A percentile compares a stretch with the other conserved stretches of the same genome.
Conservation (phyloP, 2,113 vertebrate genomes). For the Corythornis cristatus region DNA sequence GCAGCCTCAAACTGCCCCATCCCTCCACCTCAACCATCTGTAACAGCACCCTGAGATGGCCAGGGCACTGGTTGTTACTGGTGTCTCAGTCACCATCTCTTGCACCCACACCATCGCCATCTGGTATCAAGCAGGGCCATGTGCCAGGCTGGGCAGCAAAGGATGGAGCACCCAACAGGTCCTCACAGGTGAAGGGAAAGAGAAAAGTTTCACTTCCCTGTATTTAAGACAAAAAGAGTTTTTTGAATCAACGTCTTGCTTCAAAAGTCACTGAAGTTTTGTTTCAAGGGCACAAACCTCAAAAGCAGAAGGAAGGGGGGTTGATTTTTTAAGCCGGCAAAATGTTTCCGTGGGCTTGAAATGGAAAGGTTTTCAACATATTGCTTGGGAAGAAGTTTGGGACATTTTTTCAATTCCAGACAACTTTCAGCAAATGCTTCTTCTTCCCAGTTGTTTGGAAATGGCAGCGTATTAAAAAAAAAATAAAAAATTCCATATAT, state of each 20-base stretch:
- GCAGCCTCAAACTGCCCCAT: not conserved
- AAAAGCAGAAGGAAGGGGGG: conserved; percentile 51
- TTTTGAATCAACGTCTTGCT: not conserved
- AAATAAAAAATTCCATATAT: not conserved
- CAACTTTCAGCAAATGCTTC: not conserved
- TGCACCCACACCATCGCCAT: not conserved
- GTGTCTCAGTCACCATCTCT: not conserved
- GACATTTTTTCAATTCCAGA: not conserved
- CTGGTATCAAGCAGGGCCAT: not conserved
- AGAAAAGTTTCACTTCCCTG: conserved; percentile 16
- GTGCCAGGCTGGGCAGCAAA: not conserved
- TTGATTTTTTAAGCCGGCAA: not conserved
- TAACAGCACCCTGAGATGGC: not conserved
- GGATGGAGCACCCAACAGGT: not conserved
- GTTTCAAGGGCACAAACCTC: conserved; percentile 29
- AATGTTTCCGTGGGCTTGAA: not conserved
- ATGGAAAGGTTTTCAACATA: not conserved
- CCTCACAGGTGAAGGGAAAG: not conserved
- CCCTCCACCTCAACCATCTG: not conserved
- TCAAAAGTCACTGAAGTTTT: not conserved
- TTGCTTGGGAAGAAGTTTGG: not conserved
- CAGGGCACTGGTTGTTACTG: not conserved
- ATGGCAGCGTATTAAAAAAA: not conserved
- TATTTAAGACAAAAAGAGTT: not conserved
- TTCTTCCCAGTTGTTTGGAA: not conserved